These are phyloP conservation scores for Phenganax subtilis DNA, from an alignment of 92 coral and sea anemone species.

Conservation along the genomic window DNA sequence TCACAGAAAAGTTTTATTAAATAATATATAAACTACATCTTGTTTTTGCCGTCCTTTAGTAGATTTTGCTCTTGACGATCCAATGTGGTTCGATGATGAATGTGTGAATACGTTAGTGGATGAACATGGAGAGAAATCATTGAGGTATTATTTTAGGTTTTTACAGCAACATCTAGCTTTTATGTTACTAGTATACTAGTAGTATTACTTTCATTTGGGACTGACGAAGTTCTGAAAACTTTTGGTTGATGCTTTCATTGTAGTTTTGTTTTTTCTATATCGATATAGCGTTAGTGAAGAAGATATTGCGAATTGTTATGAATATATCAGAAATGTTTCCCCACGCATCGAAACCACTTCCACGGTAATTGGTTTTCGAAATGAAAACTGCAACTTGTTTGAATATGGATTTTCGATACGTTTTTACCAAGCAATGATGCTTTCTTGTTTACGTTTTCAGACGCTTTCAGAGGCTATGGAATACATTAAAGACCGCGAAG, in stretches of 20 bases:
- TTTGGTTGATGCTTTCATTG: neutral
- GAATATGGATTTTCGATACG: too few relatives aligned
- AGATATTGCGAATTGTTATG: constrained; percentile 9
- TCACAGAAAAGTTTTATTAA: too few relatives aligned
- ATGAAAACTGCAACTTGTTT: too few relatives aligned
- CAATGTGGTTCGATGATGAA: constrained; percentile 33
- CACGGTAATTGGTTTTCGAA: neutral
- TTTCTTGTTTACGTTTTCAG: neutral
- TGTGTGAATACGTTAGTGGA: neutral
- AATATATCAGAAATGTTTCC: neutral
- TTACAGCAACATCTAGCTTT: neutral
- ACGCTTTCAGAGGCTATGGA: constrained; percentile 11
- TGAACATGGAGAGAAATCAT: neutral
- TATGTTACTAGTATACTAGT: neutral
- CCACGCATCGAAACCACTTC: constrained; percentile 1
- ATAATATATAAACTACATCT: neutral
- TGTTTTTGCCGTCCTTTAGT: neutral
- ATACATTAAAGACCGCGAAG: neutral
- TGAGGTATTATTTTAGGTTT: neutral
- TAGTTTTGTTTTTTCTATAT: neutral
- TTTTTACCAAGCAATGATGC: neutral
- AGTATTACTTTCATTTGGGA: neutral
- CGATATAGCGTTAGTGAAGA: neutral
- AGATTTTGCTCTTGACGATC: constrained; percentile 6
- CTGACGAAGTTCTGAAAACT: neutral